Evolutionary conservation across 1,140 invertebrate species (phyloP), one percentile per base, ranked within the genome.

Genomic region (fruit fly (Drosophila melanogaster)): DNA sequence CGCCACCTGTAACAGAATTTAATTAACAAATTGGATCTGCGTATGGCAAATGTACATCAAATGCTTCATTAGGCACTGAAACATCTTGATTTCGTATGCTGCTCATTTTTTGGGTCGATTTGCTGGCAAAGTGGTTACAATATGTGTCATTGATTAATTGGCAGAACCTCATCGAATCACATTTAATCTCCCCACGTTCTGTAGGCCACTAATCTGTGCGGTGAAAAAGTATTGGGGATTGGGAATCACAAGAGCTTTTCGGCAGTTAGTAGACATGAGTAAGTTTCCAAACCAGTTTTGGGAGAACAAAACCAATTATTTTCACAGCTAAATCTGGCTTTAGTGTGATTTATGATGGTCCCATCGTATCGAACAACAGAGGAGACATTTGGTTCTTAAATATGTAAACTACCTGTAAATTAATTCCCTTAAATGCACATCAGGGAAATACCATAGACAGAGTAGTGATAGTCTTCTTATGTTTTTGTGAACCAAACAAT

Each of bases 21-120:
- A 86, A 86, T 86, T 86, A 86, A 87, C 76, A 89, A 86, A 89
- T 86, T 60, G 58, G 54, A 58, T 66, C 43, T 43, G n/a, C 22
- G 10, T 12, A 10, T 11, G 37, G 38, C 38, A 70, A 81, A 75
- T 69, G 51, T 65, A 76, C 77, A 86, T 86, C 75, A 62, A 87
- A 87, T 73, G 83, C 60, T 67, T 83, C 81, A 86, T 86, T 86
- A 72, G 85, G 71, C 64, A 73, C 35, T 26, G 41, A 41, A 74
- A 60, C 62, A 57, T 67, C 66, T 72, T 61, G 58, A 54, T 81
- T 49, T 65, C 67, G 47, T 49, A 71, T 70, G 67, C 33, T 26
- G 56, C 17, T 46, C 26, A 33, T 75, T 65, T 55, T 38, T 50
- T 49, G 33, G 38, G 19, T 41, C 56, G 59, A 38, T 50, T 56